Evolutionary conservation across 1,140 invertebrate genomes (phyloP).

Genomic region (Chlorops oryzae): DNA sequence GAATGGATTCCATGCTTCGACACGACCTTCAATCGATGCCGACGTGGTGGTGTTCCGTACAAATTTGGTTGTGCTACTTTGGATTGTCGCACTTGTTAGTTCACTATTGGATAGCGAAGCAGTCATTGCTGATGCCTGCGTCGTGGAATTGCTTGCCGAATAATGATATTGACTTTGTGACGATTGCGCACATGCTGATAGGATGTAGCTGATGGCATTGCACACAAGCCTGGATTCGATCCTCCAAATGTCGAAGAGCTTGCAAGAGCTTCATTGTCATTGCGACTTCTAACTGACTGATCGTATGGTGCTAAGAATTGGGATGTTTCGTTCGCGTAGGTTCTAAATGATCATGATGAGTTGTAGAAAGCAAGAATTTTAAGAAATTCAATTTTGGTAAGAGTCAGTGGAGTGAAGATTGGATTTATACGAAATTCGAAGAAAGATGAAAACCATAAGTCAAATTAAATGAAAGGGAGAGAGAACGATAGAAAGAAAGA

Average conservation of each 20-base stretch:
- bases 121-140: slow-evolving; percentile 10
- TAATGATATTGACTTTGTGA: too few relatives aligned
- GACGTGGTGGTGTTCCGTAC: neutral
- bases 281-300: slow-evolving; percentile 56
- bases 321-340: slow-evolving; percentile 67
- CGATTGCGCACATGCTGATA: slow-evolving; percentile 6
- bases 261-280: slow-evolving; percentile 24
- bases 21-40: slow-evolving; percentile 31
- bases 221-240: slow-evolving; percentile 38
- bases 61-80: neutral
- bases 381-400: too few relatives aligned
- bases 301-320: slow-evolving; percentile 72
- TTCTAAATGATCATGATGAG: slow-evolving; percentile 51
- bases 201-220: slow-evolving; percentile 9
- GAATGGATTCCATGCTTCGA: slow-evolving; percentile 76
- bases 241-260: slow-evolving; percentile 17
- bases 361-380: too few relatives aligned
- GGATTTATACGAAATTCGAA: too few relatives aligned
- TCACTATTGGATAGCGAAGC: slow-evolving; percentile 36
- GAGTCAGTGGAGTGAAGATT: slow-evolving; percentile 1
- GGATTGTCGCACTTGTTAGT: slow-evolving; percentile 23
- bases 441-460: too few relatives aligned
- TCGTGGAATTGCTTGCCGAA: slow-evolving; percentile 8
- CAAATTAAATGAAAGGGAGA: too few relatives aligned
- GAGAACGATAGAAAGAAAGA: too few relatives aligned